Base-by-base conservation (phyloP, 2,888 invertebrate genomes). In the Tetrapedia diversipes region DNA sequence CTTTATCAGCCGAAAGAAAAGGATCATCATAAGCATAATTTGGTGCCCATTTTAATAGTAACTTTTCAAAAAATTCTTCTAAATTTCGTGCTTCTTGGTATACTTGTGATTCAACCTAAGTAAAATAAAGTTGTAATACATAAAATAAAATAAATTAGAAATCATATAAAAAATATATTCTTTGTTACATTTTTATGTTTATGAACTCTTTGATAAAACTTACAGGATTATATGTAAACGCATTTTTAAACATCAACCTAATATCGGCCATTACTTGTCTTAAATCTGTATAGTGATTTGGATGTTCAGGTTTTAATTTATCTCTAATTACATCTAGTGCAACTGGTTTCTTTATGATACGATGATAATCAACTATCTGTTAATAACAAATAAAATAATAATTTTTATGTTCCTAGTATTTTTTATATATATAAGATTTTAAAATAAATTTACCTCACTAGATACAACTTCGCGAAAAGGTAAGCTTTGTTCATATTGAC, bases 401-500 rank as follows among this genome's bases (percentile, higher is more conserved):
- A 73, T 2, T 43, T 14, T 59, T 41, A 53, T n/a, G 8, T 22
- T 41, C 10, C 3, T 54, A 14, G 69, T 4, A 10, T n/a, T 54
- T 37, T 27, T 27, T 56, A 47, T 10, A 56, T 45, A 29, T 19
- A 64, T n/a, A 43, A 34, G 45, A 7, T 45, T 32, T 14, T n/a
- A 8, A 14, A 47, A 34, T 27, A 60, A 60, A 65, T 41, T 93
- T 92, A 96, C 96, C 89, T 96, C 95, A 59, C 94, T 92, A 80
- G 96, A 95, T 82, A 97, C 96, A 66, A 96, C 94, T 92, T 97
- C 97, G 89, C 98, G 95, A 92, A 98, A 98, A 77, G 96, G 95
- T 87, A 97, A 94, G 92, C 97, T 97, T 86, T 95, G 94, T 91
- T 97, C 97, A 91, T 97, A 97, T 92, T 98, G 97, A 92, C 97